Percentiles rank a stretch among this genome's conserved stretches.
Conservation (phyloP, 2,797 vertebrate genomes). For the Tauraco hartlaubi region DNA sequence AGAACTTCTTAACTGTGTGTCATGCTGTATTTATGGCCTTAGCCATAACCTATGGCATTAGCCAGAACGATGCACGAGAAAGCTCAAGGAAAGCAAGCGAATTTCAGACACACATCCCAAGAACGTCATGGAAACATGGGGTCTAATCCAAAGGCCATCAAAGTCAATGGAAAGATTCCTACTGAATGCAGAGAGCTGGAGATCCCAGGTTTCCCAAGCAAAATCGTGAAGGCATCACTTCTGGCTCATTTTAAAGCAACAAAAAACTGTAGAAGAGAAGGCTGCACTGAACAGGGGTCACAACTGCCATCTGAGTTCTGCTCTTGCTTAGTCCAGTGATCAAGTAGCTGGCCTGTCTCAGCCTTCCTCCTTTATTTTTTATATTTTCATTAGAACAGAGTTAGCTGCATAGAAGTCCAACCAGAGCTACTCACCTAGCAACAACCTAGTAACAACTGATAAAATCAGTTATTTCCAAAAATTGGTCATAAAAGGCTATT, state of each 20-base stretch:
- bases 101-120: slow-evolving; percentile 6
- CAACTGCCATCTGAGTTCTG: not conserved
- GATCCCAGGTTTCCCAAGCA: slow-evolving; percentile 32
- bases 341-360: not conserved
- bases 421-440: not conserved
- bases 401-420: not conserved
- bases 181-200: slow-evolving; percentile 14
- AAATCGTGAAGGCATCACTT: not conserved
- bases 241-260: slow-evolving; percentile 18
- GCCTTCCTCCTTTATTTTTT: not conserved
- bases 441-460: not conserved
- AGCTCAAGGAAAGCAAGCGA: not conserved
- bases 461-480: slow-evolving; percentile 6
- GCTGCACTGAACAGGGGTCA: not conserved
- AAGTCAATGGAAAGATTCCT: slow-evolving; percentile 53
- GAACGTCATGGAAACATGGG: slow-evolving; percentile 34
- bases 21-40: not conserved
- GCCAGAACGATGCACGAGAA: not conserved
- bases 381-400: not conserved
- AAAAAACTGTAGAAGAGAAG: not conserved
- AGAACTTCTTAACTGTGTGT: not conserved
- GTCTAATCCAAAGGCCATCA: slow-evolving; percentile 54
- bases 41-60: not conserved
- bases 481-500: not conserved
- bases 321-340: not conserved